Evolutionary conservation across 2,888 invertebrate genomes (phyloP).

Genomic region (Bombylius discolor): DNA sequence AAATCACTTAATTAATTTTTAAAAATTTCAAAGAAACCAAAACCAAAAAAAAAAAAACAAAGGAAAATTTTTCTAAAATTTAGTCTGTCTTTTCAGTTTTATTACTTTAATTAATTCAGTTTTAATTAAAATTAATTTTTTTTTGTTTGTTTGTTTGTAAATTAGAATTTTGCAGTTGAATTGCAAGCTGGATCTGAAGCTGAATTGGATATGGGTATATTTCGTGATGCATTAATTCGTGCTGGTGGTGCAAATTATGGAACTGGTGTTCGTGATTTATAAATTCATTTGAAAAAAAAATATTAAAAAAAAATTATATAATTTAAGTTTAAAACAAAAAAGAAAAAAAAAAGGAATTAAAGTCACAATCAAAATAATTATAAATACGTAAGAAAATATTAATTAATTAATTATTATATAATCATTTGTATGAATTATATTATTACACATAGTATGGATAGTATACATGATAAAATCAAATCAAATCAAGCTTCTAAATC

Average conservation of each 20-base stretch:
- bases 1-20: background rate
- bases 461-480: no score
- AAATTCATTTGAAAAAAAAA: constrained; percentile 8
- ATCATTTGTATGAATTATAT: no score
- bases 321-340: background rate
- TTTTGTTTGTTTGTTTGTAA: constrained; percentile 6
- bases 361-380: background rate
- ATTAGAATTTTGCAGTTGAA: constrained; percentile 67
- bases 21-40: no score
- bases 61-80: background rate
- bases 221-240: constrained; percentile 53
- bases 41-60: no score
- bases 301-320: background rate
- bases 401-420: no score
- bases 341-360: background rate
- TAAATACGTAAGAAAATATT: no score
- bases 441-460: no score
- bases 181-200: constrained; percentile 53
- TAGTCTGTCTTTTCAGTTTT: background rate
- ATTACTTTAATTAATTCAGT: background rate
- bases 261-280: constrained; percentile 52
- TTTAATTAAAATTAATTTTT: background rate
- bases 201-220: constrained; percentile 57
- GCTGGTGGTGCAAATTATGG: constrained; percentile 74
- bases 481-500: no score